Conservation (phyloP, 2,888 invertebrate species). For the Scrobipalpa costella region DNA sequence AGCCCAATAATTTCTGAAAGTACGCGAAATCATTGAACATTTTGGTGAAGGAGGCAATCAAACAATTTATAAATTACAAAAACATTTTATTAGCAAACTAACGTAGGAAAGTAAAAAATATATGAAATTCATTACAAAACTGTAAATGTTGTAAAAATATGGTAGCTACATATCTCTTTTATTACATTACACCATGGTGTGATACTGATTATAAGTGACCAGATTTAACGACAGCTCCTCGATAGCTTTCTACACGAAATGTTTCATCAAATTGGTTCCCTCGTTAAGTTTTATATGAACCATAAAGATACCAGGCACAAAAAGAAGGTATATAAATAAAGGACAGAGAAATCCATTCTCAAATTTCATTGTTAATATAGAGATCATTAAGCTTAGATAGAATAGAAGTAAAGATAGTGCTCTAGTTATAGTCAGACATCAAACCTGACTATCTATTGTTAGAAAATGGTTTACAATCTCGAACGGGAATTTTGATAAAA, state of each 20-base stretch:
- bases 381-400: background rate
- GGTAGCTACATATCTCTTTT: constrained; percentile 64
- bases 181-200: constrained; percentile 49
- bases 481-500: background rate
- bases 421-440: background rate
- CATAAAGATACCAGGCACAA: constrained; percentile 1
- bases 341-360: background rate
- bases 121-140: constrained; percentile 77
- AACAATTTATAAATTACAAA: constrained; percentile 58
- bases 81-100: constrained; percentile 81
- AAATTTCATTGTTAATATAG: background rate
- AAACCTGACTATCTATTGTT: background rate
- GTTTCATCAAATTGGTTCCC: constrained; percentile 8
- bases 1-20: too few relatives aligned
- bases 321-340: background rate
- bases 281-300: background rate
- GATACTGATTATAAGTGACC: constrained; percentile 55
- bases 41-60: constrained; percentile 19
- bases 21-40: background rate
- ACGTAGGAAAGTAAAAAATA: constrained; percentile 80
- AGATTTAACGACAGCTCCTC: constrained; percentile 39
- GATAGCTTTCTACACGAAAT: constrained; percentile 26
- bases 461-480: background rate
- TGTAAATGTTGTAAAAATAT: constrained; percentile 75
- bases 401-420: background rate